Evolutionary conservation across 2,797 vertebrate genomes (phyloP).

Genomic region (Jordanella pulchra): DNA sequence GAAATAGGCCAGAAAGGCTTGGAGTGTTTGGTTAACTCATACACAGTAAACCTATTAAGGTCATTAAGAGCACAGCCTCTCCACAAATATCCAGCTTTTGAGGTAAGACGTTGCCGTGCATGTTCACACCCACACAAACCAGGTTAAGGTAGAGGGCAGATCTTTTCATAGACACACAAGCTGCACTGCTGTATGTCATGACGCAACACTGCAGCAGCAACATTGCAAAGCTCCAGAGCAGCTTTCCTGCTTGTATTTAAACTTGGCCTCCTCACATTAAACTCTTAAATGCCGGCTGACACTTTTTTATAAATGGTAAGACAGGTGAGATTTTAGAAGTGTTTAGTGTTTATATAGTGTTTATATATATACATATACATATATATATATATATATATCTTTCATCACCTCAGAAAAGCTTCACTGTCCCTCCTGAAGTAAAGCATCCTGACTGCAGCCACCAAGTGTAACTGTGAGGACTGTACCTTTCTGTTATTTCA

Average conservation of each 20-base stretch:
- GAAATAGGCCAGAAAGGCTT: slow-evolving; percentile 5
- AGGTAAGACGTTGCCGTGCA: slow-evolving; percentile 6
- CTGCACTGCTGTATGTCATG: neutral
- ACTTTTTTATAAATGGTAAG: no score
- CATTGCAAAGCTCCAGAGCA: neutral
- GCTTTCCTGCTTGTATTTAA: neutral
- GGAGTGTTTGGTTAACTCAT: slow-evolving; percentile 15
- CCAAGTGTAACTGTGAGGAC: neutral
- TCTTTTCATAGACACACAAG: slow-evolving; percentile 1
- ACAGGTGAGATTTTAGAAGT: no score
- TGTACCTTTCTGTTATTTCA: neutral
- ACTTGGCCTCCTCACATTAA: neutral
- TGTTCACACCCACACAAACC: slow-evolving; percentile 3
- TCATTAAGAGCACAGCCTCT: slow-evolving; percentile 38
- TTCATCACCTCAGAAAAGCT: no score
- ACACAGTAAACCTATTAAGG: slow-evolving; percentile 36
- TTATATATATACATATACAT: no score
- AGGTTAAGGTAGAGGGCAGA: neutral
- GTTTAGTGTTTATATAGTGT: no score
- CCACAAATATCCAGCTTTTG: slow-evolving; percentile 49
- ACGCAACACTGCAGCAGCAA: neutral
- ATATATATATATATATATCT: no score
- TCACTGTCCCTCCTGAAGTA: no score
- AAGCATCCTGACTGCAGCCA: no score
- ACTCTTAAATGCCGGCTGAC: neutral